Percentiles rank a stretch among this genome's conserved stretches.
phyloP scores from a whole-genome alignment of 2,113 vertebrate species.

The Gallinago undulata region DNA sequence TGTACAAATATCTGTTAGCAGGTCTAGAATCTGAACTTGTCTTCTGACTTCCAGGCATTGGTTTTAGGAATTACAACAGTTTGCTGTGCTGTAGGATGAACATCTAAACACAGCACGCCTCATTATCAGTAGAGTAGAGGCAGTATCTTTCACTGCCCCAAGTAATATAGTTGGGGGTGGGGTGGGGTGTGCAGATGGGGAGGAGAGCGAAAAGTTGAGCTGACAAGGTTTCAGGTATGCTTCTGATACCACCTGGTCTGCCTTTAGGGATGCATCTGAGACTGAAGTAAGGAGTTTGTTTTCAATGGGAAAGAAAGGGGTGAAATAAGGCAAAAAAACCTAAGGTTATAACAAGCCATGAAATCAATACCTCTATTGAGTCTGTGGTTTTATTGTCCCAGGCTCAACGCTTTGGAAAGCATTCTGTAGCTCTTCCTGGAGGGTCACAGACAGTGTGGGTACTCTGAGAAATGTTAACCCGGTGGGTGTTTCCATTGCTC shows the following conservation, averaged over 20 bases:
- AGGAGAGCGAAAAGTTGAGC: background rate
- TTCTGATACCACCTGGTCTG: background rate
- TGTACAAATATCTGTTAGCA: background rate
- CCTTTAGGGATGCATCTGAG: background rate
- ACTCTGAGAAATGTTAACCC: background rate
- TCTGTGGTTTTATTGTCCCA: background rate
- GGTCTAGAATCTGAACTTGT: background rate
- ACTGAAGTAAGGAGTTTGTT: background rate
- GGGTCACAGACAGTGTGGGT: background rate
- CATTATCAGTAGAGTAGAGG: background rate
- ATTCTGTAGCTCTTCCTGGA: background rate
- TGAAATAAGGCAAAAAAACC: background rate
- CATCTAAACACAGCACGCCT: background rate
- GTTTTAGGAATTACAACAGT: background rate
- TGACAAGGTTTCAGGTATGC: background rate
- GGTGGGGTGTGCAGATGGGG: rapidly evolving
- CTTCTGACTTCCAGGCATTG: background rate
- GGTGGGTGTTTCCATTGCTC: background rate
- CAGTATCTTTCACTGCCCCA: background rate
- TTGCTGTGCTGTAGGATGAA: background rate
- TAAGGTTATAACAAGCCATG: background rate
- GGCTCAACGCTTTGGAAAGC: background rate
- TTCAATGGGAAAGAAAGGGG: background rate
- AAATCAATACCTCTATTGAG: background rate
- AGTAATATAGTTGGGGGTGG: background rate